Evolutionary conservation across 2,797 vertebrate species (phyloP).

Genomic region (Sciurus carolinensis): DNA sequence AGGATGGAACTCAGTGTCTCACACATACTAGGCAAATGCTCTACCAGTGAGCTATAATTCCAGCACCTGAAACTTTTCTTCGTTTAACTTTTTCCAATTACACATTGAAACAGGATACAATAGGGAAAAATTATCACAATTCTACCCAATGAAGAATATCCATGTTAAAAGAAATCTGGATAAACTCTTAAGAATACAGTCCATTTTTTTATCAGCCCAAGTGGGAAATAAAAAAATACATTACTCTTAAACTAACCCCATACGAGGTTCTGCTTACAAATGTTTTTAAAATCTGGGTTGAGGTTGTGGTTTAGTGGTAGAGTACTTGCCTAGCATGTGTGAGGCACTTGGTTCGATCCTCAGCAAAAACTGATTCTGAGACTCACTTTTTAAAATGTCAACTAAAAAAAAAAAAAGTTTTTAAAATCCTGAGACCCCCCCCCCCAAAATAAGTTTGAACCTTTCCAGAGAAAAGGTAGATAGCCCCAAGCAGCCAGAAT

Average conservation of each 20-base stretch:
- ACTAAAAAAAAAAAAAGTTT: no score
- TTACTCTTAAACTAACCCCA: background rate
- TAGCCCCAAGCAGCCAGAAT: background rate
- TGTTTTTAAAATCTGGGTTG: background rate
- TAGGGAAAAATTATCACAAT: background rate
- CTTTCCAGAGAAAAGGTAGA: background rate
- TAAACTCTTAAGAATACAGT: background rate
- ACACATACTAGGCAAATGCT: no score
- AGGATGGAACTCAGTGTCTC: no score
- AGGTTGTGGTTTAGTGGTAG: no score
- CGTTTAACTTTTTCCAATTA: slow-evolving; percentile 11
- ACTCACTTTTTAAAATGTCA: no score
- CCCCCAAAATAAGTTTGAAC: background rate
- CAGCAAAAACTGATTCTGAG: no score
- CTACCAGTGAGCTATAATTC: no score
- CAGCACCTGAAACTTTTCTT: background rate
- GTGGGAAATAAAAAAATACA: slow-evolving; percentile 1
- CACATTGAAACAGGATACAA: background rate
- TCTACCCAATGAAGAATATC: background rate
- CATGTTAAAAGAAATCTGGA: background rate
- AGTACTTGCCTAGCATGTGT: no score
- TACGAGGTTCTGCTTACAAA: slow-evolving; percentile 14
- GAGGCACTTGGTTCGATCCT: no score
- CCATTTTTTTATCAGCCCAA: background rate
- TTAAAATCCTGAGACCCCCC: background rate